Base-by-base conservation (phyloP, 2,797 vertebrate species). In the Pipistrellus kuhlii region DNA sequence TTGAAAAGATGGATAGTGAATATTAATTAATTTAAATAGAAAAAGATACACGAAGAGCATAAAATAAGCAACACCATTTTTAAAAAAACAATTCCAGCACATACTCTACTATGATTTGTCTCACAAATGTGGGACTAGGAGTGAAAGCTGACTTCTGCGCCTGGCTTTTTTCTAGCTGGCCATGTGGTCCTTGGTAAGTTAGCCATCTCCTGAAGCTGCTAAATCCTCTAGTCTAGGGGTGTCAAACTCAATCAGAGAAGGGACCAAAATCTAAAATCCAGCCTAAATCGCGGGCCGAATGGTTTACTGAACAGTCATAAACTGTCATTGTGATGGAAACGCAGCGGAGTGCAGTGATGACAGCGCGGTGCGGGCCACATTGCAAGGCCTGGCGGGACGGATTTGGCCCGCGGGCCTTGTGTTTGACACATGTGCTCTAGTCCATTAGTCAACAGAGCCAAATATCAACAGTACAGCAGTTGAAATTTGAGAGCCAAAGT, bases 21-120 rank as follows among this genome's bases (percentile, higher is more conserved):
- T 71, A 48, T 15, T 73, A 66, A 27, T 84, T 35, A 62, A 14
- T 71, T 51, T 89, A 69, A 84, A 62, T 44, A 77, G 53, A 64
- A 71, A 57, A 76, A 89, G 25, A 73, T 44, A 77, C 9, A 68
- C 44, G 7, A 86, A 30, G 85, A 85, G 30, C 46, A 62, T 83
- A 78, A 51, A 46, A 53, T 53, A 85, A 85, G 23, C 44, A 53
- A 44, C 41, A 55, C 53, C 53, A 41, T 46, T 85, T 91, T 96
- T 88, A 35, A 38, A 38, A 64, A 73, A 83, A 57, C 25, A 62
- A 12, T 64, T 88, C 53, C 64, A 48, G 35, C 27, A 64, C 17
- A 18, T 71, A 48, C 27, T 41, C 59, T 88, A 25, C 78, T 69
- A 6, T 25, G 18, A 27, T 88, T 32, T 84, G 17, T 91, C 94